Evolutionary conservation across 2,113 vertebrate genomes (phyloP).

Genomic region (Dromaius novaehollandiae): DNA sequence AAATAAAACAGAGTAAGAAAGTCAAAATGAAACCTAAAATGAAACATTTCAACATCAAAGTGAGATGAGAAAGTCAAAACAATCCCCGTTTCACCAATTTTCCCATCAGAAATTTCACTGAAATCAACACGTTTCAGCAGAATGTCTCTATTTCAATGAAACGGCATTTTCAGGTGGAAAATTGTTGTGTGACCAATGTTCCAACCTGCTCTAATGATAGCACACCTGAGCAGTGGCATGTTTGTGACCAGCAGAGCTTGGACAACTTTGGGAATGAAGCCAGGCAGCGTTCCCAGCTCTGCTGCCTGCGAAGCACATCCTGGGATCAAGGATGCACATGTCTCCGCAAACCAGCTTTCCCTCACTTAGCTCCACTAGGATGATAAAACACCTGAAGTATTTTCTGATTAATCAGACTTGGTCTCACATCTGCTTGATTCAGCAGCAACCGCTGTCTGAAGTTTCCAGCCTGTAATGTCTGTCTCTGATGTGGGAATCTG

Average conservation of each 20-base stretch:
- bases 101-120: not conserved
- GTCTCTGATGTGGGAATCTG: not conserved
- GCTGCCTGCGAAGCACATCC: fast-evolving
- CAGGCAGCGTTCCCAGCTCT: not conserved
- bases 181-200: not conserved
- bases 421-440: not conserved
- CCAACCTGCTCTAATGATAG: not conserved
- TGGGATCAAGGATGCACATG: not conserved
- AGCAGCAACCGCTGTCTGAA: not conserved
- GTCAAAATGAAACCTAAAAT: slow-evolving; percentile 2
- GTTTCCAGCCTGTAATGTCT: not conserved
- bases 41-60: not conserved
- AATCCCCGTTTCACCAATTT: not conserved
- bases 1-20: slow-evolving; percentile 32
- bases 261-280: not conserved
- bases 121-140: not conserved
- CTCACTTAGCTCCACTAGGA: not conserved
- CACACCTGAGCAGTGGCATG: not conserved
- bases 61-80: slow-evolving; percentile 33
- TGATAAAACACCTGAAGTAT: not conserved
- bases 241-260: not conserved
- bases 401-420: not conserved
- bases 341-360: not conserved
- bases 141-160: fast-evolving
- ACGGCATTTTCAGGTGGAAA: not conserved